These are phyloP conservation scores for Coccyzus lansbergi DNA, from an alignment of 2,797 vertebrate genomes.

Conservation along the genomic window DNA sequence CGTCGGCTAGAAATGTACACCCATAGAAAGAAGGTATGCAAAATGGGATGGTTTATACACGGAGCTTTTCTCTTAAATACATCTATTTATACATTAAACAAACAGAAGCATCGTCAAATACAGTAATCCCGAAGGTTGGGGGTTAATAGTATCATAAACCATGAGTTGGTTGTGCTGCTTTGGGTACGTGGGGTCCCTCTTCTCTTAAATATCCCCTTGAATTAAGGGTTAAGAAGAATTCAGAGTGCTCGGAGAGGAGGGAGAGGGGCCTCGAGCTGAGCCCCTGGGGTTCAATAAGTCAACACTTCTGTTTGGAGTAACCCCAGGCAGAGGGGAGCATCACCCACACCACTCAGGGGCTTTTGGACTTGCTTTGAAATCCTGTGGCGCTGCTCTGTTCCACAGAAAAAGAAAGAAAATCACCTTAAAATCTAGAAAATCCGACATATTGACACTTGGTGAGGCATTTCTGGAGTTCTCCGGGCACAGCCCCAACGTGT, in stretches of 20 bases:
- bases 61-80: not conserved
- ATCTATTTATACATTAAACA: not conserved
- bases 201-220: accelerated
- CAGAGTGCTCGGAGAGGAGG: accelerated
- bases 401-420: too few relatives aligned
- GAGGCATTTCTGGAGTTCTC: not conserved
- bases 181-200: accelerated
- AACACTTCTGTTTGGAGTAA: accelerated
- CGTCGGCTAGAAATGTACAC: not conserved
- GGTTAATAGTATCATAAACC: accelerated
- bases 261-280: not conserved
- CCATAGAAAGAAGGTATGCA: not conserved
- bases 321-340: accelerated
- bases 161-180: accelerated
- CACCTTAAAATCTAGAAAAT: not conserved
- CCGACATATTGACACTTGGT: not conserved
- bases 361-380: not conserved
- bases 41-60: not conserved
- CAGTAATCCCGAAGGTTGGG: accelerated
- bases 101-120: not conserved
- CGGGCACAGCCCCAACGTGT: accelerated
- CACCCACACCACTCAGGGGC: accelerated
- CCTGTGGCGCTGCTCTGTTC: not conserved
- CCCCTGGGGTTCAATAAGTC: accelerated
- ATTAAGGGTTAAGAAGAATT: not conserved